A percentile compares a stretch with the other conserved stretches of the same genome.
Conservation (phyloP, 2,797 vertebrate species). For the Okamejei kenojei region DNA sequence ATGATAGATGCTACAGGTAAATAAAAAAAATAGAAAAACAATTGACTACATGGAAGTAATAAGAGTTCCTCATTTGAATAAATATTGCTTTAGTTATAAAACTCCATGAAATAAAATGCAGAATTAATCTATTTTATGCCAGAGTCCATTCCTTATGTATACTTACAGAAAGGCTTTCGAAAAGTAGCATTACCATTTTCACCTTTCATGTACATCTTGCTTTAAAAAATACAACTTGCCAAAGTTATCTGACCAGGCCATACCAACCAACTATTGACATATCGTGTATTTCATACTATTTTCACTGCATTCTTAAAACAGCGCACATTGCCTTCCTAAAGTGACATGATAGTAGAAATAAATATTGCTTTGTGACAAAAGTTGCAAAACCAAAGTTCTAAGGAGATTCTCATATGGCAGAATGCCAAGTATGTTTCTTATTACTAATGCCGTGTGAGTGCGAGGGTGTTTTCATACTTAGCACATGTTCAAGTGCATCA, state of each 20-base stretch:
- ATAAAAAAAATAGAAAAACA: constrained; percentile 14
- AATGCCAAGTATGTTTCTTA: constrained; percentile 25
- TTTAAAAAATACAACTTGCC: constrained; percentile 34
- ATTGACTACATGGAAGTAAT: background rate
- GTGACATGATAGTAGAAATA: background rate
- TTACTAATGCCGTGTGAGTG: background rate
- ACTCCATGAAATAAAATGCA: background rate
- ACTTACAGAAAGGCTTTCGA: background rate
- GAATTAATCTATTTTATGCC: background rate
- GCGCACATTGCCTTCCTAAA: background rate
- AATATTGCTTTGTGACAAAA: background rate
- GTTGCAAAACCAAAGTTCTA: background rate
- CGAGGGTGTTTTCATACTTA: background rate
- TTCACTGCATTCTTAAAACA: constrained; percentile 38
- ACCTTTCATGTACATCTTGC: constrained; percentile 27
- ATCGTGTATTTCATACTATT: constrained; percentile 33
- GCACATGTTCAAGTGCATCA: background rate
- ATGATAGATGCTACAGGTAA: background rate
- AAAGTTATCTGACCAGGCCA: constrained; percentile 34
- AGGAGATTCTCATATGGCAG: background rate
- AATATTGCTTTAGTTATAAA: constrained; percentile 16
- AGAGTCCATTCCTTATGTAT: background rate
- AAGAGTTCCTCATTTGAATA: background rate
- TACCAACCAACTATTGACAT: constrained; percentile 23
- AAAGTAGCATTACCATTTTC: constrained; percentile 1